A percentile compares a stretch with the other conserved stretches of the same genome.
Evolutionary conservation across 2,797 vertebrate species (phyloP).

Genomic region (Clarias platycephalus): DNA sequence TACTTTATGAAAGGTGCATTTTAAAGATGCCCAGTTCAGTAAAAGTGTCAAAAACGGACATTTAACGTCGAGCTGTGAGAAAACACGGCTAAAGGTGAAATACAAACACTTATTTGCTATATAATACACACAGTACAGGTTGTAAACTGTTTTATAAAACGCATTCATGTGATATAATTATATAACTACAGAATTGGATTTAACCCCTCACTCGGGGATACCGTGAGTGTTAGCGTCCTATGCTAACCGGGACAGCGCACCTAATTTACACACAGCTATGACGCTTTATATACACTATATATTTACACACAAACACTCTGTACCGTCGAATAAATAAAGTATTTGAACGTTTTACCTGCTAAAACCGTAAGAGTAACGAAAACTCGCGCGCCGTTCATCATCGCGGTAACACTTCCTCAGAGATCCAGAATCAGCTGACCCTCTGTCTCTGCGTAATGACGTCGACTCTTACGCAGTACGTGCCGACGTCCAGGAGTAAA

Average conservation of each 20-base stretch:
- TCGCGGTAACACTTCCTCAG: slow-evolving; percentile 29
- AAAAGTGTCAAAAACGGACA: no score
- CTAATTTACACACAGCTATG: no score
- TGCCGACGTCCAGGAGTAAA: background rate
- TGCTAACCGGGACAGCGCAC: background rate
- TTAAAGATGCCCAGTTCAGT: background rate
- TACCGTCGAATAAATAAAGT: background rate
- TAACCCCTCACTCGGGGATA: background rate
- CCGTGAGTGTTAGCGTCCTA: background rate
- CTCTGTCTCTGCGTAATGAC: background rate
- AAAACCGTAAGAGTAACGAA: slow-evolving; percentile 11
- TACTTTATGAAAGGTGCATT: background rate
- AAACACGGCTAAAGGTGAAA: background rate
- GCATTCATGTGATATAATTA: no score
- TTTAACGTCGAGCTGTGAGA: background rate
- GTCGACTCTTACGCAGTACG: background rate
- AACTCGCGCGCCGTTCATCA: slow-evolving; percentile 41
- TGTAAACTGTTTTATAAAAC: no score
- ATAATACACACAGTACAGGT: background rate
- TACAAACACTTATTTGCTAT: background rate
- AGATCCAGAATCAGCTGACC: slow-evolving; percentile 45
- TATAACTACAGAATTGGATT: background rate
- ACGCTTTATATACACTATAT: background rate
- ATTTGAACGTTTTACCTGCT: slow-evolving; percentile 33
- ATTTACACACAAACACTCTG: background rate